Evolutionary conservation across 2,797 vertebrate genomes (phyloP), one percentile per base, ranked within the genome.

Genomic region (Pseudochaenichthys georgianus): DNA sequence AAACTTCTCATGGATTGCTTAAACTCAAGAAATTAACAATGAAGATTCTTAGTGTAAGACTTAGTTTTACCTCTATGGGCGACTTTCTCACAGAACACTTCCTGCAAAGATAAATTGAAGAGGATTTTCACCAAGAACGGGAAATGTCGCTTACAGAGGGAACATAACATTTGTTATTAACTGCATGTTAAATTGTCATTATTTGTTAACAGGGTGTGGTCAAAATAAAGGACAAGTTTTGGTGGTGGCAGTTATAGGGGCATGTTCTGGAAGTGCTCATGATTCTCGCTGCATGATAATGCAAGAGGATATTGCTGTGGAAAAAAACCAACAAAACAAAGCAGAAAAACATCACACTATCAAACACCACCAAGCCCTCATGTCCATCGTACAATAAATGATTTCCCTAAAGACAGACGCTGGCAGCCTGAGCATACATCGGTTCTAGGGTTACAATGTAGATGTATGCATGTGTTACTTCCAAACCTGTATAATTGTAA

Each of bases 141-240:
- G 50, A 48, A 64, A 77, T 87, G 58, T 60, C 59, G 34, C 41
- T 13, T 52, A 70, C 19, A 41, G 31, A 62, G 19, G 47, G 48
- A 75, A 69, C 64, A 65, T 41, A 16, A 31, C 34, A 58, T 51
- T 38, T 84, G 78, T 86, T 65, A 60, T 78, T 81, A 82, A 64
- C 55, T 80, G 87, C 91, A 91, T 90, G 88, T 85, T 76, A 51
- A 82, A 77, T 58, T 68, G 67, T 75, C 52, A 74, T 72, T 63
- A 17, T 77, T 77, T 81, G 58, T 81, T 64, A 50, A 70, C 64
- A 59, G 75, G 77, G 73, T 82, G 82, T 88, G 84, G 85, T 83
- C 70, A 66, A 72, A 87, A 79, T 74, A 54, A 75, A 68, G 31
- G 13, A 81, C 75, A 81, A 57, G 54, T 69, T 47, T 42, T 47